Evolutionary conservation across 1,140 invertebrate genomes (phyloP).

Genomic region (Ectropis grisescens): DNA sequence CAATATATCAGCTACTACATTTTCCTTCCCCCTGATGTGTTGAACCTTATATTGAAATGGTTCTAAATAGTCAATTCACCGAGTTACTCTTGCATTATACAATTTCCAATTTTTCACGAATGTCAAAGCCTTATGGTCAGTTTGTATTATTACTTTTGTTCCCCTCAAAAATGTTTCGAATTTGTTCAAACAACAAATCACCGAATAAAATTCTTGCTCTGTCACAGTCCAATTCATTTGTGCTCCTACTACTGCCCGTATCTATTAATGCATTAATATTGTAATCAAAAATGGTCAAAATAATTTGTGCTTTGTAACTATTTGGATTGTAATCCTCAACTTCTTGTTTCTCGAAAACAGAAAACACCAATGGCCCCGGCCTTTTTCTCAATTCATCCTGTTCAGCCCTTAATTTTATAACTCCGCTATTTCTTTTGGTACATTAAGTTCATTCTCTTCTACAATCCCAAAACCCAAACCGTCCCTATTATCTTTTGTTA

Average conservation of each 20-base stretch:
- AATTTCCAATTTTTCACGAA: slow-evolving; percentile 51
- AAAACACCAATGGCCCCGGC: background rate
- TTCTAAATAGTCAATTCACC: slow-evolving; percentile 51
- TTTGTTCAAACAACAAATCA: slow-evolving; percentile 31
- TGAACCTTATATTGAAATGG: slow-evolving; percentile 44
- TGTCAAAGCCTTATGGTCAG: slow-evolving; percentile 58
- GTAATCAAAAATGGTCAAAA: background rate
- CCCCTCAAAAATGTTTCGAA: slow-evolving; percentile 27
- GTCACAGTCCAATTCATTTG: slow-evolving; percentile 27
- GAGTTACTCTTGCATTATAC: slow-evolving; percentile 36
- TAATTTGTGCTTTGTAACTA: slow-evolving; percentile 9
- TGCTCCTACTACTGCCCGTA: slow-evolving; percentile 18
- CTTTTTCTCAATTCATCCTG: background rate
- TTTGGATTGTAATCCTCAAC: background rate
- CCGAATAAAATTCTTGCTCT: slow-evolving; percentile 33
- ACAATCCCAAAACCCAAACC: slow-evolving; percentile 1
- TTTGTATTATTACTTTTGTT: slow-evolving; percentile 31
- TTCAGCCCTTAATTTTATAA: background rate
- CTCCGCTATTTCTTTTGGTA: background rate
- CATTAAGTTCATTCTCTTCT: too few species aligned
- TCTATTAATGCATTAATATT: slow-evolving; percentile 10
- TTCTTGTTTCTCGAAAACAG: slow-evolving; percentile 8
- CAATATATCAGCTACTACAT: slow-evolving; percentile 26
- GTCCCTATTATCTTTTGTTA: background rate
- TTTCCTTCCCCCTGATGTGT: slow-evolving; percentile 30